phyloP scores from a whole-genome alignment of 2,888 invertebrate genomes.

The Agrotis puta region DNA sequence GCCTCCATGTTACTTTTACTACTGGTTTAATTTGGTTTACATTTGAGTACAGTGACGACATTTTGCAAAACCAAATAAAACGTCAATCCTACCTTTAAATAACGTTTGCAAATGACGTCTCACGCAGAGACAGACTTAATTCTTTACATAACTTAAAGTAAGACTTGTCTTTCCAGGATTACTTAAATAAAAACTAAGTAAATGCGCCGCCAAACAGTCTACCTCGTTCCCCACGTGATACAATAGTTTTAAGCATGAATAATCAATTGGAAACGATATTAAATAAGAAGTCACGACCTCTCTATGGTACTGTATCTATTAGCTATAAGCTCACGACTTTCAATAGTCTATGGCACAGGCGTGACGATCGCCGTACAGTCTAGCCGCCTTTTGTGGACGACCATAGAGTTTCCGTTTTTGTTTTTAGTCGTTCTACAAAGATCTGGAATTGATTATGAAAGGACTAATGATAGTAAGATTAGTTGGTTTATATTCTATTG shows the following conservation, averaged over 20 bases:
- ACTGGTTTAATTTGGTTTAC: too few species aligned
- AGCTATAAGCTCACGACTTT: conserved; percentile 48
- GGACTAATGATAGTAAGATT: neutral
- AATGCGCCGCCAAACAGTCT: conserved; percentile 24
- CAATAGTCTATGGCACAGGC: conserved; percentile 20
- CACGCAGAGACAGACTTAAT: neutral
- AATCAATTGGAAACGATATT: conserved; percentile 35
- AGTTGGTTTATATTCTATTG: neutral
- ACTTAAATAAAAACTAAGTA: too few species aligned
- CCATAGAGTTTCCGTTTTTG: conserved; percentile 30
- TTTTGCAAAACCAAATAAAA: too few species aligned
- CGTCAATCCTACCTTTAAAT: too few species aligned
- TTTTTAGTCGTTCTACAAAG: neutral
- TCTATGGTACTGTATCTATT: conserved; percentile 23
- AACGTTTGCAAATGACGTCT: neutral
- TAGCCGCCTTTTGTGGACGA: conserved; percentile 21
- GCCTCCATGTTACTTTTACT: too few species aligned
- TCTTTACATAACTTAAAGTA: neutral
- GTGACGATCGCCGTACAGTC: conserved; percentile 34
- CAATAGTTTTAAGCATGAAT: conserved; percentile 29
- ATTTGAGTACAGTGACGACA: too few species aligned
- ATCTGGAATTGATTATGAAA: neutral
- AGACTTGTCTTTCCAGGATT: neutral
- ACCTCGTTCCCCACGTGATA: neutral
- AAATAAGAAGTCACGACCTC: conserved; percentile 41